Base-by-base conservation (phyloP, 1,140 invertebrate genomes). In the Steinernema feltiae region DNA sequence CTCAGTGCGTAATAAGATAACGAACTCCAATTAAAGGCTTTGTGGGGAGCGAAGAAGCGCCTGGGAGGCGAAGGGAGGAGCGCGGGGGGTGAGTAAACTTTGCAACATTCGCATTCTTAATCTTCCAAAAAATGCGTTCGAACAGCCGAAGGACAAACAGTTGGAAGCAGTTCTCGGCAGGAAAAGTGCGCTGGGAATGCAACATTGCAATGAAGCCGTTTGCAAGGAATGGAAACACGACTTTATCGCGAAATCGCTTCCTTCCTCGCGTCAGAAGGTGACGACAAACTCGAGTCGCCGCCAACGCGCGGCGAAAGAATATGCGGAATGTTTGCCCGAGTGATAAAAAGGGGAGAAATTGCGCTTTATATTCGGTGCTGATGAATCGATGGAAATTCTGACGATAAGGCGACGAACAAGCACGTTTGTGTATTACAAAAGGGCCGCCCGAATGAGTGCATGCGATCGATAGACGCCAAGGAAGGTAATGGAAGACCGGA, bases 281-380 rank as follows among this genome's bases (percentile, higher is more conserved):
- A 46, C 41, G 41, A 46, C 41, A n/a, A 46, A n/a, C 7, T n/a
- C 7, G 41, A 12, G 7, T n/a, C 41, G 41, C 7, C 41, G 7
- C 41, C 41, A n/a, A 46, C 7, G 41, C 7, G n/a, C 41, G n/a
- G 7, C 7, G 7, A 7, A n/a, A 46, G 41, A n/a, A 46, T 7
- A 46, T 7, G 41, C 7, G 41, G n/a, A 41, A 15, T 63, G 53
- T 63, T 63, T 63, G 53, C 53, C 24, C 53, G 53, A 63, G 53
- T 63, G 53, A 63, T 63, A 63, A 63, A 63, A 12, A 3, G 24
- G 24, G 24, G 35, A 18, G 18, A 41, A 41, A 41, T 41, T 41
- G 53, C 53, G 53, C 24, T 63, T 63, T 63, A 63, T 63, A 63
- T 63, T 63, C 53, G 53, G 12, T 63, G 53, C 7, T 63, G 53